Evolutionary conservation across 92 coral and sea anemone genomes (phyloP), one percentile per base, ranked within the genome.

Genomic region (Porites divaricata): DNA sequence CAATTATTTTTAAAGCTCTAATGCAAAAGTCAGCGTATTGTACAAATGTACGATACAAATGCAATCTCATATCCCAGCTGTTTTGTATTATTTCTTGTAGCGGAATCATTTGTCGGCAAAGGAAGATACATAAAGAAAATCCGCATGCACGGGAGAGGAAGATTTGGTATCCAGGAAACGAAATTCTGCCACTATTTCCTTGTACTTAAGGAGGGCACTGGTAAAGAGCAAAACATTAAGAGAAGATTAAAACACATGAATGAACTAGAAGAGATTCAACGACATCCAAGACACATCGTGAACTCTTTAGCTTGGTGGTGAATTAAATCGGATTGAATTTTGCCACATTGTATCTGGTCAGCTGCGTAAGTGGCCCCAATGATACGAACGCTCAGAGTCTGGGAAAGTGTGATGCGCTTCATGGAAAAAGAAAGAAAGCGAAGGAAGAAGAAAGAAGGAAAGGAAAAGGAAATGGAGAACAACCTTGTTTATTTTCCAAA

Each of bases 271-370:
- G 93, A 89, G 70, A 89, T 94, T 75, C 80, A 67, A 52, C 61
- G 92, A 35, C 98, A 92, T 48, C 98, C 98, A 7, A 89, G 92
- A 49, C 85, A 89, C 67, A 92, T 94, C 76, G 86, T 85, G 19
- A 94, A 94, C 72, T 94, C 98, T 7, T 50, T 94, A 53, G 88
- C 98, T 23, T 94, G 98, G 98, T 94, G 95, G 98, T 94, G 81
- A 84, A 63, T 0, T 23, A 6, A 20, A 25, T 54, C 0, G 45
- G 45, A 35, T 35, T 35, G 45, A 35, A 4, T 35, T 35, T 35
- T 35, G 7, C 45, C 45, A 0, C 45, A 35, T 35, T 35, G 4
- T n/a, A n/a, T 28, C 41, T 28, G 41, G 41, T 28, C 41, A 28
- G 2, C 41, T 28, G 41, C 41, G 41, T 0, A 35, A 35, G 45